Conservation (phyloP, 2,888 invertebrate species). For the Cantharis nigra region DNA sequence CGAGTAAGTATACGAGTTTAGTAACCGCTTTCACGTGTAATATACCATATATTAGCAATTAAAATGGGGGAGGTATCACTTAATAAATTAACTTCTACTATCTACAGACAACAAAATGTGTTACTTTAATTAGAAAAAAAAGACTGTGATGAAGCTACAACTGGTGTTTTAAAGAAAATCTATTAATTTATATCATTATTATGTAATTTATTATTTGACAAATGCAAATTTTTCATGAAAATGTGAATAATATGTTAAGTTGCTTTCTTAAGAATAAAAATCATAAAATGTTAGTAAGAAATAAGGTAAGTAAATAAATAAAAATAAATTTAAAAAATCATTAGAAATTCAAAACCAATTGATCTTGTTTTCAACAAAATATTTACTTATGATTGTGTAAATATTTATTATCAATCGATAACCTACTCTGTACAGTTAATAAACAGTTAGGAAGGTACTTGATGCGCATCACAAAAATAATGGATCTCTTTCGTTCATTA, state of each 20-base stretch:
- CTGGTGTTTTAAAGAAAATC: no score
- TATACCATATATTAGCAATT: no score
- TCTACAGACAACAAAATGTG: no score
- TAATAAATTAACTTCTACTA: no score
- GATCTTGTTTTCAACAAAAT: background rate
- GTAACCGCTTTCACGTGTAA: no score
- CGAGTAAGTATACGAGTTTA: no score
- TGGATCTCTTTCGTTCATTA: background rate
- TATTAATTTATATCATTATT: no score
- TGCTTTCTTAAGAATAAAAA: background rate
- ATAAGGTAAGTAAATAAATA: background rate
- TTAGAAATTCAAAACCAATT: background rate
- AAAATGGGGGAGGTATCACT: no score
- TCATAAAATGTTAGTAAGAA: background rate
- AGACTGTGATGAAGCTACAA: no score
- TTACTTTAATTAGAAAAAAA: no score
- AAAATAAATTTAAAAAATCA: background rate
- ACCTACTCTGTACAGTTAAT: background rate
- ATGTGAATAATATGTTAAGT: background rate
- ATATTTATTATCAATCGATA: background rate
- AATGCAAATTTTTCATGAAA: background rate
- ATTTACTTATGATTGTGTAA: background rate
- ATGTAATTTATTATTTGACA: background rate
- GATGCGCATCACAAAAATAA: background rate
- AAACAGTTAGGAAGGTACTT: background rate